Base-by-base conservation (phyloP, 2,888 invertebrate genomes). In the Notodromas monacha region DNA sequence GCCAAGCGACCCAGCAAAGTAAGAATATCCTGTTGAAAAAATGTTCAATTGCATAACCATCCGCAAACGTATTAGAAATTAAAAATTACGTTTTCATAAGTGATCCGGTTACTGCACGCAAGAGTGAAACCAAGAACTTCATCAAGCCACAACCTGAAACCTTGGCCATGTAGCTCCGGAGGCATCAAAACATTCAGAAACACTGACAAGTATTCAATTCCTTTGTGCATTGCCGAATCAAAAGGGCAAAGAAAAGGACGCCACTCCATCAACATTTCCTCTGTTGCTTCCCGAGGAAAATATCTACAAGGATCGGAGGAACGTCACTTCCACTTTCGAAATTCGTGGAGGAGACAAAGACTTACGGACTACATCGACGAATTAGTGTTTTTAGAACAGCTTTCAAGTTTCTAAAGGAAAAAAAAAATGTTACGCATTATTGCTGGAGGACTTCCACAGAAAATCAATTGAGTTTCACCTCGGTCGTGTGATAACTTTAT, bases 191-290 rank as follows among this genome's bases (percentile, higher is more conserved):
- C 60, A 1, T 79, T 79, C 37, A 84, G 51, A 48, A 81, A 79
- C 32, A 63, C 50, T 31, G 67, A 63, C 34, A 77, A 48, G 41
- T 63, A 58, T 35, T 59, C 56, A 33, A 70, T 50, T 1, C 45
- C 52, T 34, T 41, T 42, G 12, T 41, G 38, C 39, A 47, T 44
- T 30, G 57, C 51, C 3, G 51, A 46, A 30, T 61, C 56, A 52
- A 68, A 65, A 0, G 74, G 74, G 42, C 68, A 72, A 31, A 84
- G 50, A 39, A 58, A 57, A 1, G 81, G 81, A 31, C 68, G 56
- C 44, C 72, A 60, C 47, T 73, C 68, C 32, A 67, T 70, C 31
- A 86, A 49, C 42, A 86, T 74, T 50, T 84, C 81, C 47, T 63
- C 61, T 0, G 77, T 77, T 1, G 76, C 65, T 16, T 55, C 56